These are phyloP conservation scores for Narcine bancroftii DNA, from an alignment of 2,113 vertebrate species.

Conservation along the genomic window DNA sequence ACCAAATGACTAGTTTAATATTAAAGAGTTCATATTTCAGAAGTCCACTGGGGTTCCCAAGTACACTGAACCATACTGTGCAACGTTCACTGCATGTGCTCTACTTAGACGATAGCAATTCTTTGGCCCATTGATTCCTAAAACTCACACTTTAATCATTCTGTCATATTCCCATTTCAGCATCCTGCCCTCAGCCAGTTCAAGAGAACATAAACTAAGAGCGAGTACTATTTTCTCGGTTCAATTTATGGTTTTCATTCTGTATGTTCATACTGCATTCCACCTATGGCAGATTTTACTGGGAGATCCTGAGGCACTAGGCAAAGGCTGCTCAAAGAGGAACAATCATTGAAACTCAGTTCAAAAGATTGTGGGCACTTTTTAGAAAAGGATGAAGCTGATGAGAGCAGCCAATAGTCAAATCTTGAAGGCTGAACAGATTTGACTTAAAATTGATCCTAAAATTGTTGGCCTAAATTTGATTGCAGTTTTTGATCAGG, in stretches of 20 bases:
- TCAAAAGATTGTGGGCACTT: neutral
- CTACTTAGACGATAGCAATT: neutral
- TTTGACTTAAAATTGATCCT: neutral
- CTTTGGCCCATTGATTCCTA: neutral
- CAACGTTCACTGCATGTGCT: neutral
- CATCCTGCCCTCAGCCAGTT: neutral
- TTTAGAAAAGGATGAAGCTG: neutral
- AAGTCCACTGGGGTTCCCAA: neutral
- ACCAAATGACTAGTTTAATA: neutral
- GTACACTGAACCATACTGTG: neutral
- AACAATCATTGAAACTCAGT: neutral
- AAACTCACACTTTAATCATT: neutral
- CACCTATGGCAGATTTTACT: neutral
- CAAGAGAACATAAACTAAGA: neutral
- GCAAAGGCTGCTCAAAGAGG: too few species aligned
- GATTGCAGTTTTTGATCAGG: too few species aligned
- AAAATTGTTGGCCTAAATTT: neutral
- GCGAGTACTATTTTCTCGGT: too few species aligned
- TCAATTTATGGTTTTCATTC: neutral
- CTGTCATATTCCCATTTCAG: neutral
- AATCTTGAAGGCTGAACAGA: neutral
- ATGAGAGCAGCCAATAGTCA: neutral
- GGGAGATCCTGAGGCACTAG: neutral
- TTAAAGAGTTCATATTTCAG: neutral
- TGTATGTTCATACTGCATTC: neutral